Evolutionary conservation across 2,888 invertebrate species (phyloP).

Genomic region (Tineola bisselliella): DNA sequence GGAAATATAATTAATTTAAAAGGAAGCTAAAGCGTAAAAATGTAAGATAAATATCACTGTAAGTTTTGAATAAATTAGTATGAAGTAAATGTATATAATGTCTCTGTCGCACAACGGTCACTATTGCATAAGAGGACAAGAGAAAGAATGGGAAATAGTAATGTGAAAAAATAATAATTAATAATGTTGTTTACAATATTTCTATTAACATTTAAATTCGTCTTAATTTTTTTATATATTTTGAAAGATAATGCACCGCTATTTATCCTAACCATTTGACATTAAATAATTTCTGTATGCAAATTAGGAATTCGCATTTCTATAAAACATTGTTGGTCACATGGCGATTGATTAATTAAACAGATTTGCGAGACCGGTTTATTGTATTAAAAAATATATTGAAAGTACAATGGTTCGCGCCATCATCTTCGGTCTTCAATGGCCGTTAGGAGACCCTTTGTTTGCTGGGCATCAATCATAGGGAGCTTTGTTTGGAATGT

Average conservation of each 20-base stretch:
- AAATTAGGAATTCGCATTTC: conserved; percentile 5
- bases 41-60: no score
- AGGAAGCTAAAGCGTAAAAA: no score
- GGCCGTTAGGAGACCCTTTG: conserved; percentile 38
- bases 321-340: conserved; percentile 18
- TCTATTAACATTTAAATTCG: no score
- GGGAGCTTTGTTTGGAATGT: conserved; percentile 54
- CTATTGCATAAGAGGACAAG: no score
- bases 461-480: conserved; percentile 58
- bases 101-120: no score
- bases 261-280: neutral
- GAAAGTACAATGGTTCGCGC: conserved; percentile 30
- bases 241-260: neutral
- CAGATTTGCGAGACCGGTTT: conserved; percentile 45
- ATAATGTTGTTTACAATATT: no score
- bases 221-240: no score
- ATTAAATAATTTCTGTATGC: conserved; percentile 5
- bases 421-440: conserved; percentile 35
- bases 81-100: no score
- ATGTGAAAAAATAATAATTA: no score
- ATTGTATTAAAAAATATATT: conserved; percentile 29
- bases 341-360: conserved; percentile 51
- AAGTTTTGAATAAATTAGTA: no score
- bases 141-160: no score
- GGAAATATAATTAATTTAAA: no score